Evolutionary conservation across 2,113 vertebrate species (phyloP), one percentile per base, ranked within the genome.

Genomic region (Ranitomeya imitator): DNA sequence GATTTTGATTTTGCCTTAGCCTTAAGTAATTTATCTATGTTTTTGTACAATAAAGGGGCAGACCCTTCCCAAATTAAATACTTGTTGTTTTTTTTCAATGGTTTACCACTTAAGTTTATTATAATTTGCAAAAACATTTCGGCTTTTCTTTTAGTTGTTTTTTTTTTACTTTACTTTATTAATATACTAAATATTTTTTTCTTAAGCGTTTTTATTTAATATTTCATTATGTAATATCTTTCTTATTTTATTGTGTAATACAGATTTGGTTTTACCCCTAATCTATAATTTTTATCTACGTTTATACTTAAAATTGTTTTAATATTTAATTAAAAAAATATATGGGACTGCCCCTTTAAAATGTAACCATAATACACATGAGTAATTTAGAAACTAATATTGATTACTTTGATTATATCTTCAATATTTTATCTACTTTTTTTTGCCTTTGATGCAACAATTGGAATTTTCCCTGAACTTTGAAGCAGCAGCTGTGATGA

Each of bases 401-500:
- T 69, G 15, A 54, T 69, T 63, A 26, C 60, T 19, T 14, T 57
- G 51, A 15, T 59, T 45, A 67, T 61, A n/a, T 67, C 19, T 19
- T 7, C 16, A 60, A 16, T 11, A 67, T 26, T 26, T 67, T 65
- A 61, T 26, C 8, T 9, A 67, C 16, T 10, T 13, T 67, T 88
- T 83, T 31, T 31, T 31, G 79, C 18, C 67, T 88, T 16, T 87
- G 60, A 71, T 52, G 61, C 85, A 65, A 37, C 23, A 61, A 71
- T 87, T 87, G 65, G 78, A 52, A 83, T 45, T 77, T 67, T 8
- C 10, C 60, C 51, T 67, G 85, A 80, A 65, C 71, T 61, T 76
- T 88, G 87, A 88, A 83, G 87, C 80, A 88, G 80, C 71, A 77
- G 79, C 67, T 16, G 80, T 76, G 87, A 82, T 83, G 26, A 76